A percentile compares a stretch with the other conserved stretches of the same genome.
These are phyloP conservation scores for Oreocharis arfaki DNA, from an alignment of 2,113 vertebrate genomes.

Conservation along the genomic window DNA sequence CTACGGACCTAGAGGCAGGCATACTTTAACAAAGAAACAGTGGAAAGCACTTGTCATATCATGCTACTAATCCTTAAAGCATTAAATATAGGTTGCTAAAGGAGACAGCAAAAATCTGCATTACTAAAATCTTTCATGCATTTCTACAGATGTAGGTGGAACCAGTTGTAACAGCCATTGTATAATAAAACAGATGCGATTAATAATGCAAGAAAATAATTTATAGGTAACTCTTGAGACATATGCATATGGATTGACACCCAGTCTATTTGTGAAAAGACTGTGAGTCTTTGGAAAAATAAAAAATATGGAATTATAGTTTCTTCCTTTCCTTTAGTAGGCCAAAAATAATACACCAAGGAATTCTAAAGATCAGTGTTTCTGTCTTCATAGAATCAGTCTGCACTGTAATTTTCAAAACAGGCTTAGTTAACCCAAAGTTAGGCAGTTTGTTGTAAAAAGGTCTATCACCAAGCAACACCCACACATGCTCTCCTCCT, in stretches of 20 bases:
- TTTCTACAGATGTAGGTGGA: slow-evolving; percentile 50
- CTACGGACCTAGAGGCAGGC: slow-evolving; percentile 12
- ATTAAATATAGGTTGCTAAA: slow-evolving; percentile 60
- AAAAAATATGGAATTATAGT: neutral
- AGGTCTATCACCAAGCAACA: neutral
- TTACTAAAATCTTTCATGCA: slow-evolving; percentile 57
- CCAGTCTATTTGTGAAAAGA: neutral
- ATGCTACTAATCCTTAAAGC: slow-evolving; percentile 50
- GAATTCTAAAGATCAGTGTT: neutral
- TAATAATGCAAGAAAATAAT: slow-evolving; percentile 53
- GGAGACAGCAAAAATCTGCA: slow-evolving; percentile 51
- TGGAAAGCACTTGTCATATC: slow-evolving; percentile 53
- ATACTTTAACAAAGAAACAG: slow-evolving; percentile 37
- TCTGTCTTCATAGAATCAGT: neutral
- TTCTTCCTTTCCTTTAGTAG: neutral
- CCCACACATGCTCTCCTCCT: neutral
- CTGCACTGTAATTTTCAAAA: neutral
- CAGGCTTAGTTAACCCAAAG: neutral
- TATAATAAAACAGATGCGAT: slow-evolving; percentile 7
- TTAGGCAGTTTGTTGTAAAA: neutral
- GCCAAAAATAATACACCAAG: neutral
- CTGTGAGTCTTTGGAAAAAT: neutral
- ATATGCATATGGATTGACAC: neutral
- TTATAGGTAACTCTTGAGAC: slow-evolving; percentile 36
- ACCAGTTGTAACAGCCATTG: slow-evolving; percentile 26